Evolutionary conservation across 2,113 vertebrate genomes (phyloP).

Genomic region (Ophthalmolycus amberensis): DNA sequence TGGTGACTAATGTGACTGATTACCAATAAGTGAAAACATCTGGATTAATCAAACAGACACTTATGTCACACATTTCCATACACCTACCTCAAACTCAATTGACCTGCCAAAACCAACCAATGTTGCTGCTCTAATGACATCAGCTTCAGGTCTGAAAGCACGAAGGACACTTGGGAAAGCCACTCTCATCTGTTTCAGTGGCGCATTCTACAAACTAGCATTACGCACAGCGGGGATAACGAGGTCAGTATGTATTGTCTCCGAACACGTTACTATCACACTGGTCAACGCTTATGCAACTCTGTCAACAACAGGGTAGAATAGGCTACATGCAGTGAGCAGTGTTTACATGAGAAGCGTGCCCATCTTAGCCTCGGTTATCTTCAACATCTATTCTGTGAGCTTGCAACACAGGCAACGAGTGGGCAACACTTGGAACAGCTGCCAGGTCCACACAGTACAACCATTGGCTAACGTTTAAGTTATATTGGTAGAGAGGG

Average conservation of each 20-base stretch:
- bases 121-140: not conserved
- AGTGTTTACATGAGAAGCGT: not conserved
- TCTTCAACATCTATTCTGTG: not conserved
- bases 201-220: not conserved
- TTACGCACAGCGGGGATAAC: not conserved
- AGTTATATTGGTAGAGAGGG: constrained; percentile 12
- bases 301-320: constrained; percentile 11
- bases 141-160: not conserved
- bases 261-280: not conserved
- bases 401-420: not conserved
- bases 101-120: too few relatives aligned
- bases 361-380: not conserved
- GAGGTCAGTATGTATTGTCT: not conserved
- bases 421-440: not conserved
- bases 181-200: not conserved
- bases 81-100: not conserved
- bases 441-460: constrained; percentile 29
- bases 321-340: constrained; percentile 2
- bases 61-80: not conserved
- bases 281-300: not conserved
- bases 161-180: not conserved
- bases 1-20: not conserved
- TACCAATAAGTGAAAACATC: not conserved
- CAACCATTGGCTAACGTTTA: constrained; percentile 27
- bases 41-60: too few relatives aligned